A percentile compares a stretch with the other conserved stretches of the same genome.
phyloP scores from a whole-genome alignment of 2,113 vertebrate genomes.

The Porphyrio hochstetteri region DNA sequence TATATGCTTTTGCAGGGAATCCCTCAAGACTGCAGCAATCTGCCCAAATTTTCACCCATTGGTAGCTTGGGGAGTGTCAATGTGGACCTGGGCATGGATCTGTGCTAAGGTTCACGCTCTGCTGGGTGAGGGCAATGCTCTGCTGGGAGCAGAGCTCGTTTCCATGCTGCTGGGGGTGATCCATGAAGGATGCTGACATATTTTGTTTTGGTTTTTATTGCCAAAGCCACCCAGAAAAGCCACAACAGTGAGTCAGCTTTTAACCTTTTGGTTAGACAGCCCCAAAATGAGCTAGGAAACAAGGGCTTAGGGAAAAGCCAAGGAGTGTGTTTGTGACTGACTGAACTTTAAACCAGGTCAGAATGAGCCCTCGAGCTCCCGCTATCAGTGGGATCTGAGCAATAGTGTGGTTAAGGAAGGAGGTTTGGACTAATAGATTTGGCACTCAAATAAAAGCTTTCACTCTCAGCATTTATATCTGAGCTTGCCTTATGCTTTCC shows the following conservation, averaged over 20 bases:
- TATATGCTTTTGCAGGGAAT: background rate
- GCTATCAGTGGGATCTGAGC: background rate
- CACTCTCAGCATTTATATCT: background rate
- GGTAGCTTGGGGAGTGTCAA: background rate
- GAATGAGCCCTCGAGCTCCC: background rate
- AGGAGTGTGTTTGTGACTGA: background rate
- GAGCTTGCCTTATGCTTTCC: background rate
- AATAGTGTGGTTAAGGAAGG: background rate
- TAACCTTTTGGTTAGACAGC: background rate
- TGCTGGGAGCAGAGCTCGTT: background rate
- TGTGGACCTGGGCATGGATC: background rate
- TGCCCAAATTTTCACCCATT: rapidly evolving
- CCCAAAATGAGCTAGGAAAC: background rate
- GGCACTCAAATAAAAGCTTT: background rate
- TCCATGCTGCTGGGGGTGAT: background rate
- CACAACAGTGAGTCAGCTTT: background rate
- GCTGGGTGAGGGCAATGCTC: background rate
- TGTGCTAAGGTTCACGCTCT: background rate
- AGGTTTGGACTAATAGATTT: background rate
- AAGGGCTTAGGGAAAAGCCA: background rate
- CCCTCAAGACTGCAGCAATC: background rate
- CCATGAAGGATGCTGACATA: rapidly evolving
- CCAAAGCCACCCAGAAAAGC: background rate
- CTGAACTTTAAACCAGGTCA: background rate
- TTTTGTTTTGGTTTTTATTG: background rate